These are phyloP conservation scores for Phrixothrix hirtus DNA, from an alignment of 2,888 invertebrate species.

Conservation along the genomic window DNA sequence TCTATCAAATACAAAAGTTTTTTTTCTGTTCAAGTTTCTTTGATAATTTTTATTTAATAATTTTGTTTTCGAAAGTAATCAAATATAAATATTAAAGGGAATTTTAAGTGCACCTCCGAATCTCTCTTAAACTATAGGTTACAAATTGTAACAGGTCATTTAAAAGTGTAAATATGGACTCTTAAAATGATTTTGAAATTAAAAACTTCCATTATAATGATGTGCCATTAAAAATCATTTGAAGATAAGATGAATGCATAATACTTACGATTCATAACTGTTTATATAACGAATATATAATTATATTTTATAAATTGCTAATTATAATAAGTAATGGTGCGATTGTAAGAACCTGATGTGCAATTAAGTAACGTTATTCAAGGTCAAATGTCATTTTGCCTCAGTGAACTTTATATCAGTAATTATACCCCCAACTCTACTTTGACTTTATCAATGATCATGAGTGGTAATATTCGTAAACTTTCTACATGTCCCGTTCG, in stretches of 20 bases:
- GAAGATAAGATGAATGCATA: conserved; percentile 18
- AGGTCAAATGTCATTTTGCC: conserved; percentile 30
- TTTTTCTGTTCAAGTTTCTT: no score
- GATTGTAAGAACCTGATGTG: conserved; percentile 30
- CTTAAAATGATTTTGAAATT: conserved; percentile 2
- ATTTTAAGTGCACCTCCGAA: no score
- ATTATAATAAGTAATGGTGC: conserved; percentile 32
- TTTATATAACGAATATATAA: conserved; percentile 31
- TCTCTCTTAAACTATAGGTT: background rate
- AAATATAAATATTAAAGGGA: background rate
- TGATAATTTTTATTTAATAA: no score
- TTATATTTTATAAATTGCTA: conserved; percentile 35
- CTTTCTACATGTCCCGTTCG: no score
- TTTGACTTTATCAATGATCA: background rate
- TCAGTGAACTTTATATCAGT: conserved; percentile 12
- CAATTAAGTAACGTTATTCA: conserved; percentile 33
- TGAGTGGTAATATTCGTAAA: no score
- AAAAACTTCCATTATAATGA: conserved; percentile 29
- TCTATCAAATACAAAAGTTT: no score
- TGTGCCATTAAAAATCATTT: conserved; percentile 24
- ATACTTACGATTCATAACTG: conserved; percentile 26
- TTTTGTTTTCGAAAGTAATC: background rate
- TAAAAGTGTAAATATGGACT: background rate
- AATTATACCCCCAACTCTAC: conserved; percentile 5
- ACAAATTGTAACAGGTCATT: background rate